Evolutionary conservation across 2,113 vertebrate genomes (phyloP), one percentile per base, ranked within the genome.

Genomic region (Bettongia penicillata): DNA sequence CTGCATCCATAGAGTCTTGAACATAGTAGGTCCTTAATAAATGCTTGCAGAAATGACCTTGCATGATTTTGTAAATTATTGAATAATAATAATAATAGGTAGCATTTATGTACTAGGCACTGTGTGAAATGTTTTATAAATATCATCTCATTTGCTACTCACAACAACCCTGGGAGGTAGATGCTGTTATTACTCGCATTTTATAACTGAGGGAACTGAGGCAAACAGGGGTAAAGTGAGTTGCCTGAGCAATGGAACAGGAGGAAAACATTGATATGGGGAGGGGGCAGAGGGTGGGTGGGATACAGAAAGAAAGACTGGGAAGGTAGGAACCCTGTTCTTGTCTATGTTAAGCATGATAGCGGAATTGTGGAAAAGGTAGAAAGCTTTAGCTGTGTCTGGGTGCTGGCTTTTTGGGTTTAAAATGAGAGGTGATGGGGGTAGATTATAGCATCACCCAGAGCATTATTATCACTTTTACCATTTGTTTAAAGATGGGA

Each of bases 401-500:
- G 26, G 50, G 3, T 22, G 28, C 4, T 2, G 84, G 51, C 22
- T 61, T 50, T 11, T 0, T 22, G 61, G 16, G 28, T 16, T 47
- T 84, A 26, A 37, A 95, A 96, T 50, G 96, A 97, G 92, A 95
- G 96, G 96, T 94, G 31, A 0, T 0, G 61, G 57, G 57, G 12
- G 91, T 91, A 89, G 91, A 52, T 61, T 93, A 92, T 94, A 96
- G 84, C 93, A 49, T 94, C 51, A 2, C 93, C 57, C 37, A 14
- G 90, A n/a, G 48, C 25, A 84, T 97, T 52, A 90, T 95, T 28
- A 97, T 97, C 95, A 96, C 95, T 94, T 52, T 97, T 93, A 96
- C 91, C 93, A 96, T 96, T 97, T 92, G 50, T 94, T 96, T 96
- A 96, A 95, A 97, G 97, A 96, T 51, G 55, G 94, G 95, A 77